Evolutionary conservation across 2,888 invertebrate species (phyloP).

Genomic region (Zelleria hepariella): DNA sequence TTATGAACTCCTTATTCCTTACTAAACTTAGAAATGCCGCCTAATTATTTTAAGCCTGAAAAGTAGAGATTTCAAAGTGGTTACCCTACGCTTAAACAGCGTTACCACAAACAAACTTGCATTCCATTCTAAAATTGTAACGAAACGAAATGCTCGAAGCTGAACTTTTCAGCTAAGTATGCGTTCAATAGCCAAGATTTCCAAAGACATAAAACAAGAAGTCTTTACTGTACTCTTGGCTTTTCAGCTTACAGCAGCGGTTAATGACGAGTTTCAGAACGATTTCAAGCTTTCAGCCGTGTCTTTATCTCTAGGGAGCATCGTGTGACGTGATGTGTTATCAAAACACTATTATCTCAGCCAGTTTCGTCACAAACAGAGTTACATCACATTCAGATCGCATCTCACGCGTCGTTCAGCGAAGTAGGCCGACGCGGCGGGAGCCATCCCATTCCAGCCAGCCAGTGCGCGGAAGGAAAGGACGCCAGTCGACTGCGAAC

Average conservation of each 20-base stretch:
- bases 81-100: too few species aligned
- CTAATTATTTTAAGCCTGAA: too few species aligned
- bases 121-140: background rate
- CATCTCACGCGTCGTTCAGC: constrained; percentile 29
- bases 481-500: constrained; percentile 15
- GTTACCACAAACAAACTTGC: constrained; percentile 10
- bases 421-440: constrained; percentile 67
- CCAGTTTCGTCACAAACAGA: constrained; percentile 46
- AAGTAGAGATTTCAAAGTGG: too few species aligned
- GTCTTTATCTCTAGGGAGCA: constrained; percentile 11
- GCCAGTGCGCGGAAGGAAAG: constrained; percentile 60
- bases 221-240: too few species aligned
- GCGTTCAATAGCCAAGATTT: too few species aligned
- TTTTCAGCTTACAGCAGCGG: too few species aligned
- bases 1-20: too few species aligned
- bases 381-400: constrained; percentile 50
- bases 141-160: too few species aligned
- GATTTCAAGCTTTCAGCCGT: constrained; percentile 9
- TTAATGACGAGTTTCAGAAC: too few species aligned
- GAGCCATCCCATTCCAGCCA: constrained; percentile 34
- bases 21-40: too few species aligned
- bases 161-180: too few species aligned
- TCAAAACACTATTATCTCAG: constrained; percentile 39
- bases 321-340: constrained; percentile 32
- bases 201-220: too few species aligned